These are phyloP conservation scores for Brachycybe producta DNA, from an alignment of 2,888 invertebrate species.

Conservation along the genomic window DNA sequence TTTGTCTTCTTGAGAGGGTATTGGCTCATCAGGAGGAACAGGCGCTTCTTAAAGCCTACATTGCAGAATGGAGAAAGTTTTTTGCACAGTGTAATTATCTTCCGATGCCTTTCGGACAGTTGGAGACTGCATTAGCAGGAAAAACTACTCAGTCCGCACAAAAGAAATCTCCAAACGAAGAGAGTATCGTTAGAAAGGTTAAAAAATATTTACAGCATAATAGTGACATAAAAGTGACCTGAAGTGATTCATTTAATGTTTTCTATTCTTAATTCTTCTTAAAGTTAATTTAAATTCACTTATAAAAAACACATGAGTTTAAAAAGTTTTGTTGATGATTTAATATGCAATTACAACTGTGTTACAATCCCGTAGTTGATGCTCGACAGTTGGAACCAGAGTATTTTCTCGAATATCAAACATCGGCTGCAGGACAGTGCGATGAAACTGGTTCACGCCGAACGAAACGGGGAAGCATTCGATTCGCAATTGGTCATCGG, in stretches of 20 bases:
- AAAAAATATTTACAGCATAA: conserved; percentile 17
- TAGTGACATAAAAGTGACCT: not conserved
- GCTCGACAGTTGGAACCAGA: conserved; percentile 97
- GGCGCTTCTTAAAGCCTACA: conserved; percentile 88
- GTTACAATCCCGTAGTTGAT: too few species aligned
- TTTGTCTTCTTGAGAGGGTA: conserved; percentile 46
- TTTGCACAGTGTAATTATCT: conserved; percentile 95
- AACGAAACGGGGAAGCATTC: conserved; percentile 94
- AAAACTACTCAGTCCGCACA: conserved; percentile 44
- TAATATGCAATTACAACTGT: too few species aligned
- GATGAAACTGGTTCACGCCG: conserved; percentile 92
- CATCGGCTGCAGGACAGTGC: conserved; percentile 84
- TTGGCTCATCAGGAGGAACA: conserved; percentile 86
- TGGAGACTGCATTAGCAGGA: conserved; percentile 71
- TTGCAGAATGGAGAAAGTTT: conserved; percentile 95
- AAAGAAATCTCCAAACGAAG: conserved; percentile 54
- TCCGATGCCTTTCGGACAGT: conserved; percentile 85
- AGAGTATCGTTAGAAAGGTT: conserved; percentile 74
- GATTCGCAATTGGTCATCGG: conserved; percentile 96
- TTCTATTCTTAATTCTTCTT: not conserved
- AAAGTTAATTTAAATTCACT: too few species aligned
- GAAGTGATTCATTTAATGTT: not conserved
- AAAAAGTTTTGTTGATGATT: too few species aligned
- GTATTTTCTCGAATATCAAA: conserved; percentile 91
- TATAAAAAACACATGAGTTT: too few species aligned